Base-by-base conservation (phyloP, 2,888 invertebrate species). In the Galerucella calmariensis region DNA sequence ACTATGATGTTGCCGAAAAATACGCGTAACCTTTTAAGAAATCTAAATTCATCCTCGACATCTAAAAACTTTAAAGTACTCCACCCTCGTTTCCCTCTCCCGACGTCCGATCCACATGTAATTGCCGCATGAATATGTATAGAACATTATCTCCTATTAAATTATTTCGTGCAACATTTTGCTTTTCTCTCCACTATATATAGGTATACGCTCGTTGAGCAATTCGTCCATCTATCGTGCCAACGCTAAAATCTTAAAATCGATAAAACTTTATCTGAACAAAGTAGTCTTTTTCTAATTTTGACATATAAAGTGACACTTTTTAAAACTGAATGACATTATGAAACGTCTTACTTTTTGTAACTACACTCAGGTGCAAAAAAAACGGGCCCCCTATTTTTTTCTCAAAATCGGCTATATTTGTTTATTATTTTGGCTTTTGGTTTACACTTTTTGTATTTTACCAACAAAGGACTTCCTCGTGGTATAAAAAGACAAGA, bases 51-150 rank as follows among this genome's bases (percentile, higher is more conserved):
- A 56, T 35, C 11, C 41, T 12, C 11, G 56, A 53, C 41, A 56
- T 58, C 69, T 69, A 69, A 66, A 62, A 44, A 72, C 65, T 65
- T 72, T 72, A 62, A 70, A 59, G 72, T 58, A 59, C 59, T 59
- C 59, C 59, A 70, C 74, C 67, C 62, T 35, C 63, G 58, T 72
- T 63, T 70, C 53, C 16, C 65, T 10, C 72, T n/a, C 51, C 67
- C 61, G 65, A 41, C 62, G 71, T 69, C 76, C 76, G 71, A 79
- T 80, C 79, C 79, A 78, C 78, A 80, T 80, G 83, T 85, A 85
- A 85, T 85, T 85, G 85, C 82, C 78, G 79, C 83, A 85, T 85
- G 85, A 85, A 85, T 85, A 85, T 85, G 84, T 84, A 84, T 85
- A 84, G 81, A 80, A 83, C 83, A 84, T 85, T 85, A 85, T 85